These are phyloP conservation scores for Cardiocondyla obscurior DNA, from an alignment of 1,140 invertebrate species.

Conservation along the genomic window DNA sequence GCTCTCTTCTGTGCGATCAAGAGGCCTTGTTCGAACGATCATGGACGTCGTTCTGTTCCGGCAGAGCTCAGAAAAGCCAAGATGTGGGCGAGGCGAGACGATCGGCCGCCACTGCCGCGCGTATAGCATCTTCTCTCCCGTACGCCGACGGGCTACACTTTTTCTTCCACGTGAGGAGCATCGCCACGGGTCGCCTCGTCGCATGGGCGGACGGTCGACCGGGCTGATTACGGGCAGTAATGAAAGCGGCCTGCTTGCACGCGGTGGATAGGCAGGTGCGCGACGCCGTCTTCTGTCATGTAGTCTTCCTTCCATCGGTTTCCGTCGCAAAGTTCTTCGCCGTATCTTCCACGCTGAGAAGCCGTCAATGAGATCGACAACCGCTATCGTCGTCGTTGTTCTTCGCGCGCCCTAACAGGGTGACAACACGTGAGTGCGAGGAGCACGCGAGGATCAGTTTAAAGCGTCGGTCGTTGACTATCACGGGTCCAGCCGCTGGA, in stretches of 20 bases:
- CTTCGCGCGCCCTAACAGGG: not conserved
- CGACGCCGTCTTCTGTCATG: constrained; percentile 23
- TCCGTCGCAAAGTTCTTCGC: not conserved
- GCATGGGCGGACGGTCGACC: constrained; percentile 46
- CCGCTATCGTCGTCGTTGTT: not conserved
- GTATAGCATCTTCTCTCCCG: constrained; percentile 42
- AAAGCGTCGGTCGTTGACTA: not conserved
- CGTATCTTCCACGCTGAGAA: not conserved
- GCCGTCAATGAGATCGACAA: constrained; percentile 55
- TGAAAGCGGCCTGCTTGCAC: constrained; percentile 74
- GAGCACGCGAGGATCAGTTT: not conserved
- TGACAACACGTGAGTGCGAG: not conserved
- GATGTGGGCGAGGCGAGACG: constrained; percentile 6
- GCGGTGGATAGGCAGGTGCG: constrained; percentile 52
- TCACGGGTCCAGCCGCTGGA: constrained; percentile 18
- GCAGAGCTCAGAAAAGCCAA: not conserved
- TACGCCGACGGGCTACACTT: constrained; percentile 56
- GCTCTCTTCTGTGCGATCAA: not conserved
- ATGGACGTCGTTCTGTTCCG: not conserved
- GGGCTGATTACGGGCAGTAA: constrained; percentile 75
- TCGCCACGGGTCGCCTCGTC: constrained; percentile 41
- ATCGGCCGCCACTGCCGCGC: not conserved
- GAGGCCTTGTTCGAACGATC: not conserved
- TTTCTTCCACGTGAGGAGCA: constrained; percentile 66
- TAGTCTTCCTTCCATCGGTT: constrained; percentile 18